Conservation (phyloP, 1,140 invertebrate genomes). For the Solenopsis invicta region DNA sequence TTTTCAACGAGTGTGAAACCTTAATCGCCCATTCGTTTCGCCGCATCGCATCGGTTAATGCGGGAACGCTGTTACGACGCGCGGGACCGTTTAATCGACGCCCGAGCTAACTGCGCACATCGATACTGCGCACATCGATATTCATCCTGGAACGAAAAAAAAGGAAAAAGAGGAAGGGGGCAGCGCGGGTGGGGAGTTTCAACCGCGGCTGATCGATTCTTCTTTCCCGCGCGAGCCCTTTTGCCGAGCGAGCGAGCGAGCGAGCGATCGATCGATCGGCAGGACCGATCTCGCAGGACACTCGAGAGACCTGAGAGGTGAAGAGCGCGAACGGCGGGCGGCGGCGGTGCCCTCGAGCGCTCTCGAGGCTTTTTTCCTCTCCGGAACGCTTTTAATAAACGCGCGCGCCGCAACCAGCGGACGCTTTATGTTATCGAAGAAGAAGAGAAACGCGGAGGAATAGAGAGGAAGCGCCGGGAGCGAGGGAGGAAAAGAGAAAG, state of each 20-base stretch:
- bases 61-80: constrained; percentile 61
- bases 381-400: constrained; percentile 85
- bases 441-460: constrained; percentile 61
- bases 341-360: constrained; percentile 47
- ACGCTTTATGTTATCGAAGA: constrained; percentile 76
- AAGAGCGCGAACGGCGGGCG: constrained; percentile 75
- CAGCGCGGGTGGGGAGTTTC: background rate
- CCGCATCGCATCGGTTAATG: constrained; percentile 63
- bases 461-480: constrained; percentile 38
- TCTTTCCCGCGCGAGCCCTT: constrained; percentile 34
- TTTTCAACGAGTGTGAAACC: constrained; percentile 54
- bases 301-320: constrained; percentile 70
- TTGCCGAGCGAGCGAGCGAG: constrained; percentile 61
- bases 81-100: constrained; percentile 60
- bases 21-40: constrained; percentile 61
- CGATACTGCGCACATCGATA: constrained; percentile 63
- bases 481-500: background rate
- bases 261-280: constrained; percentile 62
- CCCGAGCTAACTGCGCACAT: constrained; percentile 57
- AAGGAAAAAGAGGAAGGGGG: background rate
- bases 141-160: constrained; percentile 52
- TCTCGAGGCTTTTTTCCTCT: constrained; percentile 73
- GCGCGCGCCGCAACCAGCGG: constrained; percentile 75
- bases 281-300: constrained; percentile 61
- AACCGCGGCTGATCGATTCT: constrained; percentile 60